phyloP scores from a whole-genome alignment of 2,113 vertebrate species.

The Carollia perspicillata region DNA sequence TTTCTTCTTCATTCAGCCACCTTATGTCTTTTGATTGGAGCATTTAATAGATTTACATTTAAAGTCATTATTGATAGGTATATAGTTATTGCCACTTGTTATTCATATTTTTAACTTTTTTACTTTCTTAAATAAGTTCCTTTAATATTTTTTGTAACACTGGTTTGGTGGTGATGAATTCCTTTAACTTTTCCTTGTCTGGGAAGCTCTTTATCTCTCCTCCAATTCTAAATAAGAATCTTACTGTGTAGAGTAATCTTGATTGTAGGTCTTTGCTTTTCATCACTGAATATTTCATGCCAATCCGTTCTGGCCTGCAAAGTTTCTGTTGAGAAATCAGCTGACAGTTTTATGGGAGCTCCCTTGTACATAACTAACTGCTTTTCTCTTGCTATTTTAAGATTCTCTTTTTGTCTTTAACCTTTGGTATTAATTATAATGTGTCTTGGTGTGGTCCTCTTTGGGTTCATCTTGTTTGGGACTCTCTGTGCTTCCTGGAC shows the following conservation, averaged over 20 bases:
- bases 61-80: neutral
- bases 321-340: neutral
- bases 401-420: neutral
- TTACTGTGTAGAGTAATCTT: neutral
- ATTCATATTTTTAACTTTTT: neutral
- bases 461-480: neutral
- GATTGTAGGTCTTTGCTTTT: neutral
- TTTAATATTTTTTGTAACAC: neutral
- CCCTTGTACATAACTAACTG: neutral
- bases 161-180: neutral
- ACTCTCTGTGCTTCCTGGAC: neutral
- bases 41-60: neutral
- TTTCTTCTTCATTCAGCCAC: neutral
- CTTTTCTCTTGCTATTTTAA: neutral
- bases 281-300: neutral
- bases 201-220: neutral
- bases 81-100: neutral
- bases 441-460: neutral
- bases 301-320: neutral
- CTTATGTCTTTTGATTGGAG: neutral
- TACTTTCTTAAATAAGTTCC: neutral
- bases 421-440: neutral
- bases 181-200: neutral
- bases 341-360: neutral
- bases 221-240: neutral